phyloP scores from a whole-genome alignment of 2,888 invertebrate species.

The Stictocephala bisonia region DNA sequence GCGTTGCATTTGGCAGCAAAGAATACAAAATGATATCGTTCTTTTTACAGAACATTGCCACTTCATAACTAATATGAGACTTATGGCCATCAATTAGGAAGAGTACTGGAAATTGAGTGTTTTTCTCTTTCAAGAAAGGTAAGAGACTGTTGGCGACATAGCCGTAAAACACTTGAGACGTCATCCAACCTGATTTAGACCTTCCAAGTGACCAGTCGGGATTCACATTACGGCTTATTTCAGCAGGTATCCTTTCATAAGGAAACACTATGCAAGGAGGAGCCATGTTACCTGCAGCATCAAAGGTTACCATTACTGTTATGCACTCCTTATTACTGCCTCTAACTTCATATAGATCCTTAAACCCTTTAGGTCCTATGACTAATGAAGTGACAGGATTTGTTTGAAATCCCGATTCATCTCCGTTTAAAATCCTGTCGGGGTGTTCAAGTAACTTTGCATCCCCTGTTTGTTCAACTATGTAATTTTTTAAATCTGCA shows the following conservation, averaged over 20 bases:
- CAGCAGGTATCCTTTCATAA: constrained; percentile 26
- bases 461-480: constrained; percentile 5
- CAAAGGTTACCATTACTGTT: constrained; percentile 18
- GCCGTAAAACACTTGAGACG: constrained; percentile 5
- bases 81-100: constrained; percentile 12
- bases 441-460: constrained; percentile 20
- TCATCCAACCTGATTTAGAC: constrained; percentile 20
- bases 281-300: constrained; percentile 28
- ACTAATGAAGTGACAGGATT: constrained; percentile 26
- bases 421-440: constrained; percentile 24
- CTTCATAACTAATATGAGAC: constrained; percentile 26
- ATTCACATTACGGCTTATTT: constrained; percentile 29
- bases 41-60: constrained; percentile 14
- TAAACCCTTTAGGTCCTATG: constrained; percentile 27
- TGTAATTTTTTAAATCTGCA: too few species aligned
- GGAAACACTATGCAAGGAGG: constrained; percentile 18
- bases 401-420: constrained; percentile 34
- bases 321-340: constrained; percentile 4
- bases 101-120: constrained; percentile 35
- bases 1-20: constrained; percentile 4
- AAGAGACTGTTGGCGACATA: constrained; percentile 30
- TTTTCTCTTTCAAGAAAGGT: constrained; percentile 38
- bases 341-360: constrained; percentile 5
- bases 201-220: constrained; percentile 20
- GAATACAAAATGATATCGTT: neutral